Conservation (phyloP, 2,888 invertebrate species). For the Mantis religiosa region DNA sequence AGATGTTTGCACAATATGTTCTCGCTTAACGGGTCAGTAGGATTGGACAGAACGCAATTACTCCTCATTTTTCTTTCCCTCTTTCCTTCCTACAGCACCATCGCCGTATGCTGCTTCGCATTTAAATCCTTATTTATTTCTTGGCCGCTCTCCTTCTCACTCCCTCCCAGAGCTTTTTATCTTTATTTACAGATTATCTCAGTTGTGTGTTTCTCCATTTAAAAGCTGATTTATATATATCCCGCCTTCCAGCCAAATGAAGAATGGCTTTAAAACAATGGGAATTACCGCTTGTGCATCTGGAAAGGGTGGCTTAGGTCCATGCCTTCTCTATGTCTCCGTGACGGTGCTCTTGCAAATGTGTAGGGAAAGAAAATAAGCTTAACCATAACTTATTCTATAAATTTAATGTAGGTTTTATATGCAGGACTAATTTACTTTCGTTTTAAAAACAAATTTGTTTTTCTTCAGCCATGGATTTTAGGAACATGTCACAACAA, state of each 20-base stretch:
- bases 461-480: too few species aligned
- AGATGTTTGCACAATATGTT: not conserved
- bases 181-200: constrained; percentile 11
- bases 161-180: not conserved
- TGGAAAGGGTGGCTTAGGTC: not conserved
- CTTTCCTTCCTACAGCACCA: not conserved
- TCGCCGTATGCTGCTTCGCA: not conserved
- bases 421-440: not conserved
- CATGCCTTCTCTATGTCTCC: not conserved
- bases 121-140: constrained; percentile 17
- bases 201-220: not conserved
- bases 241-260: not conserved
- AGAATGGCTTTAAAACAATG: not conserved
- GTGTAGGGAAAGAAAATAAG: not conserved
- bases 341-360: not conserved
- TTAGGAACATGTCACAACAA: too few species aligned
- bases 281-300: not conserved
- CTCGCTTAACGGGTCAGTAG: not conserved
- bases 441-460: not conserved
- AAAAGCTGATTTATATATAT: not conserved
- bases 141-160: not conserved
- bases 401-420: not conserved
- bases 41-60: not conserved
- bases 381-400: not conserved
- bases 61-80: constrained; percentile 1